Conservation (phyloP, 92 coral and sea anemone species). For the Bergia sp. region DNA sequence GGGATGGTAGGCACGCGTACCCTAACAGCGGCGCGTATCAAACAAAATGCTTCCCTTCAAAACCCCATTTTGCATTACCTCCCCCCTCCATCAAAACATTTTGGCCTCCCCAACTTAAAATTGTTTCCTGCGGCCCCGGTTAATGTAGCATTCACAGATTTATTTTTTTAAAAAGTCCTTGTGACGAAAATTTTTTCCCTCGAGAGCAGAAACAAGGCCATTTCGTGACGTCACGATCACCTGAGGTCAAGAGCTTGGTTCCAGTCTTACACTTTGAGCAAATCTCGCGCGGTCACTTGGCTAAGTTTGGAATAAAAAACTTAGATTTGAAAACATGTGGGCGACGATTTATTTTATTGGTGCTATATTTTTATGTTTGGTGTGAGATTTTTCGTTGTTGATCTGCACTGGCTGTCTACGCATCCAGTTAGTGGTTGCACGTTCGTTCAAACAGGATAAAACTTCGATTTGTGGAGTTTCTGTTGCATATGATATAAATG, state of each 20-base stretch:
- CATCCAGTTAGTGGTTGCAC: background rate
- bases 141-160: too few relatives aligned
- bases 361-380: background rate
- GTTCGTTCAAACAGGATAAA: background rate
- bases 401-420: background rate
- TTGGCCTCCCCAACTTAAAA: too few relatives aligned
- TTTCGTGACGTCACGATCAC: conserved; percentile 44
- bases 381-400: background rate
- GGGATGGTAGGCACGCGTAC: too few relatives aligned
- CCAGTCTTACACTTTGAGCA: background rate
- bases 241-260: conserved; percentile 21
- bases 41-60: too few relatives aligned
- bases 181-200: too few relatives aligned
- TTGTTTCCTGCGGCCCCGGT: too few relatives aligned
- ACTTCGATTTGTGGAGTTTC: background rate
- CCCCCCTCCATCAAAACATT: too few relatives aligned
- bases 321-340: conserved; percentile 34
- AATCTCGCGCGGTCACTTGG: conserved; percentile 19
- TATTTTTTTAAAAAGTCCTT: too few relatives aligned
- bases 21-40: too few relatives aligned
- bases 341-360: background rate
- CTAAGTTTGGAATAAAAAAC: conserved; percentile 11
- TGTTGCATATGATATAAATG: conserved; percentile 29
- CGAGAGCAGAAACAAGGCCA: background rate
- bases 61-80: too few relatives aligned